Base-by-base conservation (phyloP, 2,797 vertebrate genomes). In the Sebastes itinus region DNA sequence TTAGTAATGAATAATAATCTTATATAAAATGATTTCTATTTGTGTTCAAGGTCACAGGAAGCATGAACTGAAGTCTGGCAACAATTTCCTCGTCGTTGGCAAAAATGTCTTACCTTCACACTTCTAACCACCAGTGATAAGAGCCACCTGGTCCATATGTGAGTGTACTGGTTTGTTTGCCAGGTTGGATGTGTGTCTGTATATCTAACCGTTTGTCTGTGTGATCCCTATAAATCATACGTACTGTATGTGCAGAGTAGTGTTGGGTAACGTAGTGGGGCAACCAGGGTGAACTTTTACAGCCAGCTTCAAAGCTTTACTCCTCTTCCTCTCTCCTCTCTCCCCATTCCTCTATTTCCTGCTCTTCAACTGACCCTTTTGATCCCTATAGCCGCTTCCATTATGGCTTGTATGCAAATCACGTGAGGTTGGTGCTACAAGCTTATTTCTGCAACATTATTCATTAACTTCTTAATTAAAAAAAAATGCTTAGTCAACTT, bases 301-400 rank as follows among this genome's bases (percentile, higher is more conserved):
- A 18, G 78, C 83, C 16, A 13, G 87, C 92, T 92, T 94, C 91
- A 94, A 95, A 94, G 93, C 83, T 52, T 54, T 25, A 35, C 72
- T 77, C 62, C 67, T 86, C 81, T 90, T 87, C 65, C 82, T 80
- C 72, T 62, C 60, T 87, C 65, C 82, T 80, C 71, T 62, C 60
- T 59, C 7, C 65, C 75, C 66, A 13, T 84, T 23, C 68, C 75
- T 63, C 35, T 52, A 25, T 65, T 89, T 91, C 84, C 86, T 78
- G 78, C 64, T 72, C 73, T 35, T 84, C 25, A 67, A 16, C 64
- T 13, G 55, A 61, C 72, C 82, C 30, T 63, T 81, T 80, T 86
- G 72, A 79, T 77, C 76, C 82, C 14, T 25, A 3, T 5, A 60
- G 10, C 16, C 3, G 3, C 25, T 10, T 22, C 3, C 20, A 28